Evolutionary conservation across 2,113 vertebrate genomes (phyloP), one percentile per base, ranked within the genome.

Genomic region (Platysternon megacephalum): DNA sequence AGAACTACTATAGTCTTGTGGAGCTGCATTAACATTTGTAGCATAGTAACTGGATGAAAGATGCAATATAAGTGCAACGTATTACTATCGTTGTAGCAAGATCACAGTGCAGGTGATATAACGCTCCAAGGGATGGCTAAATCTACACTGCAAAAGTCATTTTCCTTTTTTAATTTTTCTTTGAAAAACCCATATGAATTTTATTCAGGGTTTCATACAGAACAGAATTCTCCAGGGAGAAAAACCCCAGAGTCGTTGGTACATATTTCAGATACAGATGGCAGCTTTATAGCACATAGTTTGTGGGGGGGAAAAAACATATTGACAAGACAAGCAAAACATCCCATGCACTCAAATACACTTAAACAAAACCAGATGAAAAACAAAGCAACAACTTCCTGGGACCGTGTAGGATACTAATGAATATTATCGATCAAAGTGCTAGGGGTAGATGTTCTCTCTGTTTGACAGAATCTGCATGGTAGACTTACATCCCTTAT

Each of bases 251-350:
- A 4, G 72, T 28, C 4, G 48, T 85, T 85, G 48, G 68, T 88
- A 55, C 51, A 21, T 91, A 94, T 96, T 94, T 95, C 89, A 96
- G 91, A 79, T 52, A 68, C 14, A 95, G 89, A 90, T 92, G 84
- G 79, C 89, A 97, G 87, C 56, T 97, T 96, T 95, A 93, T 79
- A 97, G 84, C 72, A 76, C 48, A 82, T 32, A 87, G 42, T 82
- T 96, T 89, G 44, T 88, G 49, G 8, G 13, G 11, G 86, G 87
- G n/a, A 11, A 6, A 17, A 39, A 96, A 97, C 95, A 84, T 95
- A 93, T 83, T 87, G 90, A 92, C 85, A 46, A 96, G 51, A 95
- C 84, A 96, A 92, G 90, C 44, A 93, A 95, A 97, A 96, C 82
- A 89, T 87, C 80, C 86, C 55, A 72, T 85, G 92, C 89, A 93